A percentile compares a stretch with the other conserved stretches of the same genome.
Evolutionary conservation across 2,797 vertebrate species (phyloP).

Genomic region (Sebastes wilsoni): DNA sequence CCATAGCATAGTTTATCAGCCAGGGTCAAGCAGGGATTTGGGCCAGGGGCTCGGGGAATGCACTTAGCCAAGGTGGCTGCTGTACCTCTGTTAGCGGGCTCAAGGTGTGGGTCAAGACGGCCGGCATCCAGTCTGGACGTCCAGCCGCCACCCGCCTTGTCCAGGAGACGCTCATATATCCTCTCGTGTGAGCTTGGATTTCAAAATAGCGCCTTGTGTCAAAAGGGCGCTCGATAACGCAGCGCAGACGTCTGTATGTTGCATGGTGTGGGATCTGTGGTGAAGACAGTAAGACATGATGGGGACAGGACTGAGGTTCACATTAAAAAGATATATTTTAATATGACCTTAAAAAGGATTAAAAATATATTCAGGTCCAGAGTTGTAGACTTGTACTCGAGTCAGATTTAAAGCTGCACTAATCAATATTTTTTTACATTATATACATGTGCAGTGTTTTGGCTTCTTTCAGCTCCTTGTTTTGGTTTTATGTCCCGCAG

Average conservation of each 20-base stretch:
- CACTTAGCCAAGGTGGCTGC: slow-evolving; percentile 82
- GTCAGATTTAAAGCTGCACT: neutral
- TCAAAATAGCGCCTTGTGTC: slow-evolving; percentile 65
- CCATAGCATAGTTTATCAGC: slow-evolving; percentile 82
- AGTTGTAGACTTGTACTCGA: no score
- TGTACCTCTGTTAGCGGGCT: slow-evolving; percentile 72
- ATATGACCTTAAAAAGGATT: no score
- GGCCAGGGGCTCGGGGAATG: slow-evolving; percentile 78
- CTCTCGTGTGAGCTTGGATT: slow-evolving; percentile 16
- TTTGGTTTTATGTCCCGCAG: neutral
- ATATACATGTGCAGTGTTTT: neutral
- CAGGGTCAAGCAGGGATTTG: slow-evolving; percentile 82
- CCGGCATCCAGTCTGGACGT: slow-evolving; percentile 57
- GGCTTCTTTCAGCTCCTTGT: neutral
- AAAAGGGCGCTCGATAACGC: slow-evolving; percentile 49
- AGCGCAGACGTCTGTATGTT: slow-evolving; percentile 13
- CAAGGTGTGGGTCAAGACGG: slow-evolving; percentile 73
- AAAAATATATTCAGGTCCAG: no score
- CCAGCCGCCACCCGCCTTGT: slow-evolving; percentile 50
- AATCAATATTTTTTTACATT: neutral
- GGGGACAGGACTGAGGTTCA: neutral
- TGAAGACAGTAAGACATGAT: slow-evolving; percentile 28
- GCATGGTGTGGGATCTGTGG: neutral
- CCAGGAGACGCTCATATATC: slow-evolving; percentile 48
- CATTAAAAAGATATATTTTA: neutral